These are phyloP conservation scores for Paradisaea rubra DNA, from an alignment of 2,113 vertebrate genomes.

Conservation along the genomic window DNA sequence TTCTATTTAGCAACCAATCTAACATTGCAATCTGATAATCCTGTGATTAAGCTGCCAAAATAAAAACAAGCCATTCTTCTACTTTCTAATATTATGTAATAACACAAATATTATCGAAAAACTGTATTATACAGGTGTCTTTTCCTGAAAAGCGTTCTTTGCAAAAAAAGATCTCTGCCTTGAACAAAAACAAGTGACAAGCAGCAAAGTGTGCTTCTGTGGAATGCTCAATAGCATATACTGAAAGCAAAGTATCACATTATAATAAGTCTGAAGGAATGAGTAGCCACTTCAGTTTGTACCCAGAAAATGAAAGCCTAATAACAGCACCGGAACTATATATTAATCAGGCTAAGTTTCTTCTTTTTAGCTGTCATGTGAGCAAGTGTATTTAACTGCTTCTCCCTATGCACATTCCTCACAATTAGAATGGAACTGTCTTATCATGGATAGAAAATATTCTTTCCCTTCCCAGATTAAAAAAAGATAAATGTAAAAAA, in stretches of 20 bases:
- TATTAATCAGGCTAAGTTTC: conserved; percentile 26
- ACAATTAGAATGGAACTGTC: background rate
- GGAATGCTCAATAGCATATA: conserved; percentile 31
- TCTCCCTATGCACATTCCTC: background rate
- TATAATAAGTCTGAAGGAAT: conserved; percentile 53
- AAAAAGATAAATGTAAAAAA: background rate
- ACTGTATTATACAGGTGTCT: background rate
- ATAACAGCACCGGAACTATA: conserved; percentile 14
- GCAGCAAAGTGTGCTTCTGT: conserved; percentile 20
- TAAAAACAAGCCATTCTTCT: background rate
- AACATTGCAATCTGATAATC: background rate
- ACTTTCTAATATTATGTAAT: background rate
- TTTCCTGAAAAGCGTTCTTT: conserved; percentile 53
- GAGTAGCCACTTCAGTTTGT: conserved; percentile 56
- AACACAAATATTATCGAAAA: background rate
- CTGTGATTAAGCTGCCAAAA: background rate
- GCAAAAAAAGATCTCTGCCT: conserved; percentile 41
- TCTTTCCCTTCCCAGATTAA: background rate
- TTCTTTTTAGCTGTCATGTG: conserved; percentile 10
- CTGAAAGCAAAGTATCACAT: conserved; percentile 31
- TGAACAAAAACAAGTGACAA: conserved; percentile 55
- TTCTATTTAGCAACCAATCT: background rate
- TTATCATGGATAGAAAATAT: background rate
- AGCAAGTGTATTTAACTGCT: background rate
- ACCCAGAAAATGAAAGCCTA: conserved; percentile 42